phyloP scores from a whole-genome alignment of 2,113 vertebrate genomes.

The Emberiza fucata region DNA sequence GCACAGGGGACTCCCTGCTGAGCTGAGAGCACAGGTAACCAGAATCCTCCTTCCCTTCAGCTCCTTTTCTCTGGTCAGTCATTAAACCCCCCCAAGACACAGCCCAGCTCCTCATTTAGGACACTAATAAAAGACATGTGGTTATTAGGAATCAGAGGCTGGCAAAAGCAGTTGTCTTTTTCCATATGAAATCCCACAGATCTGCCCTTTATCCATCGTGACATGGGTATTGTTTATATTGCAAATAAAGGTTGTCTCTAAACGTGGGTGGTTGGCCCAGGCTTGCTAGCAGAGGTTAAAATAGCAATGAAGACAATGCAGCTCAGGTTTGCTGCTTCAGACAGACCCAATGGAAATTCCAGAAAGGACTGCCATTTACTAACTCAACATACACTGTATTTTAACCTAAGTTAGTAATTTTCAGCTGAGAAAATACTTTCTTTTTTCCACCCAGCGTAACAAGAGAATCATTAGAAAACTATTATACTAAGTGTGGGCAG shows the following conservation, averaged over 20 bases:
- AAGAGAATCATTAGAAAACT: background rate
- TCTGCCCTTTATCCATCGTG: background rate
- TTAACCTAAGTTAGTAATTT: background rate
- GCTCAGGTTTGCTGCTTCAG: background rate
- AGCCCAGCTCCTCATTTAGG: background rate
- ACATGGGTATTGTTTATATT: slow-evolving; percentile 17
- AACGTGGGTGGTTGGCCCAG: slow-evolving; percentile 24
- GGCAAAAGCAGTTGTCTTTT: slow-evolving; percentile 10
- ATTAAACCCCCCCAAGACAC: background rate
- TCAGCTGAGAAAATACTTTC: background rate
- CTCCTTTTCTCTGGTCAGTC: slow-evolving; percentile 5
- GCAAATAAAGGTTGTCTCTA: slow-evolving; percentile 9
- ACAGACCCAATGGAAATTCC: background rate
- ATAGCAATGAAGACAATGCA: background rate
- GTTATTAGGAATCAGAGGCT: background rate
- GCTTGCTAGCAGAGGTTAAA: background rate
- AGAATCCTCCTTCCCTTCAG: background rate
- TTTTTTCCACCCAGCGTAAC: background rate
- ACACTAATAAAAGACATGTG: slow-evolving; percentile 10
- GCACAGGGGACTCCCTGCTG: background rate
- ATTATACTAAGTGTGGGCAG: background rate
- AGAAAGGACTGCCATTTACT: background rate
- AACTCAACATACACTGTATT: background rate
- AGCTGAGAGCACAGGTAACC: background rate
- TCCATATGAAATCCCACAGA: background rate